These are phyloP conservation scores for Ophiodon elongatus DNA, from an alignment of 2,113 vertebrate genomes.

Conservation along the genomic window DNA sequence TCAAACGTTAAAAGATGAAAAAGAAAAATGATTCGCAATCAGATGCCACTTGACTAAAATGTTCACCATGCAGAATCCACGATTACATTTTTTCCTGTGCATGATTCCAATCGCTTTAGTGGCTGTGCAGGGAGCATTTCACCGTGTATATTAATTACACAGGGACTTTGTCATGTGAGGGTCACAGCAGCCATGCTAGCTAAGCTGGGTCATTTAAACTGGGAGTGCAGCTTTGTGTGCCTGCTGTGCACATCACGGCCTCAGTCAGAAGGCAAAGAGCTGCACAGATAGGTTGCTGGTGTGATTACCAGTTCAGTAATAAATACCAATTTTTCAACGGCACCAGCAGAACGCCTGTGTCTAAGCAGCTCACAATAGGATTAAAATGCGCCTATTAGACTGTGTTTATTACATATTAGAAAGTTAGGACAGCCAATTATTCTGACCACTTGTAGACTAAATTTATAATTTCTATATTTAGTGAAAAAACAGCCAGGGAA, in stretches of 20 bases:
- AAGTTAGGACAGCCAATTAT: constrained; percentile 61
- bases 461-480: not conserved
- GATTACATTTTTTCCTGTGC: constrained; percentile 92
- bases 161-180: constrained; percentile 90
- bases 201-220: constrained; percentile 92
- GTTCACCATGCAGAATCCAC: constrained; percentile 95
- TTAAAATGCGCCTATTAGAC: constrained; percentile 73
- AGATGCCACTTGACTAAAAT: constrained; percentile 93
- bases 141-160: constrained; percentile 98
- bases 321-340: constrained; percentile 86
- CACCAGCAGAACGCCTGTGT: constrained; percentile 81
- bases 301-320: constrained; percentile 85
- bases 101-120: constrained; percentile 95
- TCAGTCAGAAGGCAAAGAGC: constrained; percentile 81
- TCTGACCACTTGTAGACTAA: constrained; percentile 19
- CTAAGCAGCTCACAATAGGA: constrained; percentile 69
- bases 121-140: constrained; percentile 93
- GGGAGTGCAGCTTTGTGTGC: constrained; percentile 86
- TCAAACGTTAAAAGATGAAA: constrained; percentile 90
- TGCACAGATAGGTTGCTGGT: constrained; percentile 86
- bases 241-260: constrained; percentile 89
- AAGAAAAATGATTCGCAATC: constrained; percentile 84
- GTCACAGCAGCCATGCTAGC: constrained; percentile 89
- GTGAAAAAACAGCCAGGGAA: not conserved
- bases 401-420: constrained; percentile 71